These are phyloP conservation scores for Uromys caudimaculatus DNA, from an alignment of 2,797 vertebrate species.

Conservation along the genomic window DNA sequence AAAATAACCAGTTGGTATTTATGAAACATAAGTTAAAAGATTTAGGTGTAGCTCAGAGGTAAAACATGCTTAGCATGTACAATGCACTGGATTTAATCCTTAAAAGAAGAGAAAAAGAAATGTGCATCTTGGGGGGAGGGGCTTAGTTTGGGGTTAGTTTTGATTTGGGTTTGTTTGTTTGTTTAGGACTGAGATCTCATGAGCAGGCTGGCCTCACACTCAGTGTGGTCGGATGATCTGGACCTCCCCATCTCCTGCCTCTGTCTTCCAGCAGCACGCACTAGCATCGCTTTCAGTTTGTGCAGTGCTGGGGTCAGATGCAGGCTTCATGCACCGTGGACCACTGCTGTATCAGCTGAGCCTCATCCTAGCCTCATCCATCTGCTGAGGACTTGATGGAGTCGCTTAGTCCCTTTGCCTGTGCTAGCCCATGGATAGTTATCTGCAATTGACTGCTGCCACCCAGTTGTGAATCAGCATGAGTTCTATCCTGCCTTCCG, in stretches of 20 bases:
- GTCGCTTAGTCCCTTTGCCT: not conserved
- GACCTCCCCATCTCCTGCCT: not conserved
- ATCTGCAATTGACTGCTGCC: not conserved
- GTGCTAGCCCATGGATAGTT: not conserved
- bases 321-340: not conserved
- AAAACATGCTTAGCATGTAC: not conserved
- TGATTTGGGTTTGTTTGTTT: not conserved
- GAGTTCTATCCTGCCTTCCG: not conserved
- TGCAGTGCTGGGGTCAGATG: not conserved
- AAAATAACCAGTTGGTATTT: slow-evolving; percentile 38
- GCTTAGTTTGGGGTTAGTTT: not conserved
- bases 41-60: not conserved
- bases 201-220: not conserved
- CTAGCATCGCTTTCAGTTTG: not conserved
- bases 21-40: slow-evolving; percentile 48
- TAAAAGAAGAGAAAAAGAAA: not conserved
- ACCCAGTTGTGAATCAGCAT: not conserved
- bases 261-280: not conserved
- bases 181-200: not conserved
- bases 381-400: not conserved
- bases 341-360: not conserved
- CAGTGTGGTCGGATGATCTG: not conserved
- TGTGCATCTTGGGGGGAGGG: too few relatives aligned
- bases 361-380: not conserved
- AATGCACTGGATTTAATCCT: not conserved